These are phyloP conservation scores for Diarsia brunnea DNA, from an alignment of 2,888 invertebrate genomes.

Conservation along the genomic window DNA sequence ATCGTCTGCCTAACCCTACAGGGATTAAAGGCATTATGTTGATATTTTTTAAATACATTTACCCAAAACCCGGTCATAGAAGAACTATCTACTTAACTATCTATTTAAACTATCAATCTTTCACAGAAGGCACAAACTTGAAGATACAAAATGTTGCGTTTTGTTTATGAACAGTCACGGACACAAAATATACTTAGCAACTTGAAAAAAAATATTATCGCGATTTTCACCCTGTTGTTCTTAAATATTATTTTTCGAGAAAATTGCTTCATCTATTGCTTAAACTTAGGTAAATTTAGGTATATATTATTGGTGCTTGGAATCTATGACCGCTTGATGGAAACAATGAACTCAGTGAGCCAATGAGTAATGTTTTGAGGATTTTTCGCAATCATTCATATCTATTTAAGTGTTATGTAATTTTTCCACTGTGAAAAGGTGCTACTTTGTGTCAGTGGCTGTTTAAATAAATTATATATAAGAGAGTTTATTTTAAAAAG, in stretches of 20 bases:
- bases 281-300: background rate
- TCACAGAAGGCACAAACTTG: background rate
- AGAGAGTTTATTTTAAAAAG: background rate
- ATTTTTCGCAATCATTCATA: background rate
- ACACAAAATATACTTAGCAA: background rate
- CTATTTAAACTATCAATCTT: too few relatives aligned
- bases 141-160: background rate
- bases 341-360: background rate
- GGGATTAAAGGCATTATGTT: background rate
- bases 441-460: background rate
- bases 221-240: too few relatives aligned
- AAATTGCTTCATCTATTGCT: background rate
- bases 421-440: background rate
- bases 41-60: background rate
- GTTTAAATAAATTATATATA: background rate
- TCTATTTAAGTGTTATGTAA: background rate
- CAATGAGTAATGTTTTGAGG: too few relatives aligned
- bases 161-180: slow-evolving; percentile 2
- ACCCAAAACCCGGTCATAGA: background rate
- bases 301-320: background rate
- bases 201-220: too few relatives aligned
- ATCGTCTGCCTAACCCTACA: too few relatives aligned
- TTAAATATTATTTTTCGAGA: too few relatives aligned
- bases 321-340: background rate
- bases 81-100: too few relatives aligned